phyloP scores from a whole-genome alignment of 2,797 vertebrate genomes.

The Etheostoma perlongum region DNA sequence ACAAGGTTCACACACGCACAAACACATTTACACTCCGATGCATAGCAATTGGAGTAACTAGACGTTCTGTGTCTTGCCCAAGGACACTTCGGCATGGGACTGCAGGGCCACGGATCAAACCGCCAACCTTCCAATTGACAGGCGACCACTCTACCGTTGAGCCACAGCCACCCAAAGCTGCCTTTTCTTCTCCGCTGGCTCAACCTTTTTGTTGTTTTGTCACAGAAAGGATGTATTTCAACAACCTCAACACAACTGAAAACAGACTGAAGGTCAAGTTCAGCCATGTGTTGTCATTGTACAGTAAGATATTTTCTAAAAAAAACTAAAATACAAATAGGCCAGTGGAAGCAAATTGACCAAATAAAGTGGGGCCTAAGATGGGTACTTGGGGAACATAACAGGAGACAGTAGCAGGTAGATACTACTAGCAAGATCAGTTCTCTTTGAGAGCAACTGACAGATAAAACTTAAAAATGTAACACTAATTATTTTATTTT shows the following conservation, averaged over 20 bases:
- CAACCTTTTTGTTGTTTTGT: not conserved
- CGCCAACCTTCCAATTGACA: too few species aligned
- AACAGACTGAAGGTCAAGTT: not conserved
- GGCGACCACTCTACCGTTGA: too few species aligned
- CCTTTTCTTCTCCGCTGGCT: too few species aligned
- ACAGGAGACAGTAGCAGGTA: not conserved
- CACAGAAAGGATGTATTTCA: not conserved
- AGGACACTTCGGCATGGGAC: too few species aligned
- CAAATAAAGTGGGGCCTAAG: not conserved
- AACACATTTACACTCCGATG: too few species aligned
- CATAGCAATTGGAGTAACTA: too few species aligned
- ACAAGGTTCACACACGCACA: too few species aligned
- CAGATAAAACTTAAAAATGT: not conserved
- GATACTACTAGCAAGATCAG: not conserved
- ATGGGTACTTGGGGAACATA: conserved; percentile 8
- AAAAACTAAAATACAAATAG: not conserved
- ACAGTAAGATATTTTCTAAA: not conserved
- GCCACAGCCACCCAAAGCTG: not conserved
- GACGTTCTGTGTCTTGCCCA: too few species aligned
- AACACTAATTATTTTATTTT: not conserved
- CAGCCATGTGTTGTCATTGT: not conserved
- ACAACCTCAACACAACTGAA: not conserved
- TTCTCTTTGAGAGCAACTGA: not conserved
- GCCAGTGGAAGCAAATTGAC: not conserved
- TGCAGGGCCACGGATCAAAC: too few species aligned